Percentiles rank a stretch among this genome's conserved stretches.
Evolutionary conservation across 2,113 vertebrate genomes (phyloP).

Genomic region (Thinocorus orbignyianus): DNA sequence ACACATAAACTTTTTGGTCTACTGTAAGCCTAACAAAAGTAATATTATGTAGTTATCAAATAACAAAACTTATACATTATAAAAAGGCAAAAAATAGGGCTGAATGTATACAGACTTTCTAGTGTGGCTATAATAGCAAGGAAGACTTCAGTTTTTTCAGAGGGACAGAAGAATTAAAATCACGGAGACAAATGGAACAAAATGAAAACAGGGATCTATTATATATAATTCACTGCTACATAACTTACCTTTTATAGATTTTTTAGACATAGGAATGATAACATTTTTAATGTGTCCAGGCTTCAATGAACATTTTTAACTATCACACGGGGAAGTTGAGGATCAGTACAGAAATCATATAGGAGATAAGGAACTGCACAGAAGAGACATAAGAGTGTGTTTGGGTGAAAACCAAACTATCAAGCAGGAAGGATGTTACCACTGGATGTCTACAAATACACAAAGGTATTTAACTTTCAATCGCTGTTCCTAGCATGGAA

Average conservation of each 20-base stretch:
- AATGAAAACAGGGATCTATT: not conserved
- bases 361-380: not conserved
- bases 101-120: not conserved
- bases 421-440: not conserved
- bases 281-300: not conserved
- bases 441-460: not conserved
- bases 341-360: not conserved
- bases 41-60: not conserved
- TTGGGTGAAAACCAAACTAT: not conserved
- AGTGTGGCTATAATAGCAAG: not conserved
- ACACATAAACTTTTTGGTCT: accelerated
- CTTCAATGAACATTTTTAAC: not conserved
- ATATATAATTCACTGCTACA: not conserved
- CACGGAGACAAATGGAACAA: not conserved
- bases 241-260: not conserved
- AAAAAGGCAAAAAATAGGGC: not conserved
- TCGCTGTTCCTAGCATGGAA: not conserved
- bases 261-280: not conserved
- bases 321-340: not conserved
- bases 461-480: not conserved
- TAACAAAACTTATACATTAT: not conserved
- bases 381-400: not conserved
- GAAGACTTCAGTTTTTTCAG: not conserved
- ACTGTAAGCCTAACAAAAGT: not conserved
- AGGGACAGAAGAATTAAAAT: not conserved